These are phyloP conservation scores for Phaethon lepturus DNA, from an alignment of 2,113 vertebrate genomes.

Conservation along the genomic window DNA sequence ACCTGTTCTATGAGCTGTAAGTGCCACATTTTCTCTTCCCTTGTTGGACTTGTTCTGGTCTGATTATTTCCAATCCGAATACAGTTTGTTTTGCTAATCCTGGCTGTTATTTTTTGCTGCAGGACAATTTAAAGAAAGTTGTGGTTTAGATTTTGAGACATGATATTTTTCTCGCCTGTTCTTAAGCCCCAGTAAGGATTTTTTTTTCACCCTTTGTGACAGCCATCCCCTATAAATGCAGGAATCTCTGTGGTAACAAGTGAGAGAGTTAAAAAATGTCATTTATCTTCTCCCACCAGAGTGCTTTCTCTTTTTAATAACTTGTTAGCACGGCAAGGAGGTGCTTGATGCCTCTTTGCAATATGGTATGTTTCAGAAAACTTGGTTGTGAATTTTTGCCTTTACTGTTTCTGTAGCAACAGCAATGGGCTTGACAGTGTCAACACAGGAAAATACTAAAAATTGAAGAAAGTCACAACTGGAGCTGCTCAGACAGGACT, in stretches of 20 bases:
- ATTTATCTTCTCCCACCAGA: background rate
- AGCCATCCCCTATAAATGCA: background rate
- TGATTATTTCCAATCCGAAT: background rate
- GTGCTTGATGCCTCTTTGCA: conserved; percentile 8
- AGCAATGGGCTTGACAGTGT: background rate
- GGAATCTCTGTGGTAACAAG: conserved; percentile 9
- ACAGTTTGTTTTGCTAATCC: background rate
- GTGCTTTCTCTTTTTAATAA: background rate
- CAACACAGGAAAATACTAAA: background rate
- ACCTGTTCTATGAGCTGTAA: background rate
- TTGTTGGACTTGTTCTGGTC: background rate
- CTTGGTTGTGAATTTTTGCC: background rate
- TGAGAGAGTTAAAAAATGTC: background rate
- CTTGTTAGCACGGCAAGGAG: background rate
- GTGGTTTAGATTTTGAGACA: background rate
- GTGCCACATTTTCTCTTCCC: background rate
- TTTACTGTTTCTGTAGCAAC: background rate
- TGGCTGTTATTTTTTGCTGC: background rate
- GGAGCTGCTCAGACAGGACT: background rate
- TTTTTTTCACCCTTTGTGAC: background rate
- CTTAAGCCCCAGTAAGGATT: background rate
- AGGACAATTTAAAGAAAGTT: background rate
- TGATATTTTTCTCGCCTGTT: background rate
- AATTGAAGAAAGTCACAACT: background rate
- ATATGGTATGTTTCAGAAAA: background rate